phyloP scores from a whole-genome alignment of 2,888 invertebrate species.

The Argyra leucocephala region DNA sequence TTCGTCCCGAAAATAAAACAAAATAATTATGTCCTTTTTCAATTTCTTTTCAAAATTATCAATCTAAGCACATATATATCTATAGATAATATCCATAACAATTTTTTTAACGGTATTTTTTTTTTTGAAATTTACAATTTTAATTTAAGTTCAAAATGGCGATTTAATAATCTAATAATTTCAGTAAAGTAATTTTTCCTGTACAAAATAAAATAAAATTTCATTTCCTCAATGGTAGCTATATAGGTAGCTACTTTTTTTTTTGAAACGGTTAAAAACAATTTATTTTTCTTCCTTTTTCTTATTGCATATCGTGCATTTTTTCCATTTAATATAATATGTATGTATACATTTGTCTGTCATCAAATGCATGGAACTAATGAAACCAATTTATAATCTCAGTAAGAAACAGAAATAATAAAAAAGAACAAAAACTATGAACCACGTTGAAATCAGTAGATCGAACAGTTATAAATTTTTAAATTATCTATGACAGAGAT shows the following conservation, averaged over 20 bases:
- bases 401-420: background rate
- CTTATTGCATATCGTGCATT: background rate
- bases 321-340: background rate
- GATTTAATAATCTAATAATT: background rate
- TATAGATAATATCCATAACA: no score
- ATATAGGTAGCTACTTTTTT: background rate
- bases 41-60: no score
- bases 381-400: background rate
- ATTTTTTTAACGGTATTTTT: no score
- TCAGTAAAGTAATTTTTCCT: constrained; percentile 1
- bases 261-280: background rate
- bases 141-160: background rate
- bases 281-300: background rate
- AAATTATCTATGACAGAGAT: no score
- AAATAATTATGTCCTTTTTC: no score
- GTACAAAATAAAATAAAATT: background rate
- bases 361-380: background rate
- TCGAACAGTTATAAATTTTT: no score
- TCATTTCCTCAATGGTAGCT: background rate
- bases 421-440: no score
- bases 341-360: background rate
- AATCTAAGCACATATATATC: no score
- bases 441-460: no score
- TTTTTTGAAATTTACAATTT: background rate
- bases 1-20: no score